Percentiles rank a stretch among this genome's conserved stretches.
phyloP scores from a whole-genome alignment of 2,113 vertebrate species.

The Gopherus flavomarginatus region DNA sequence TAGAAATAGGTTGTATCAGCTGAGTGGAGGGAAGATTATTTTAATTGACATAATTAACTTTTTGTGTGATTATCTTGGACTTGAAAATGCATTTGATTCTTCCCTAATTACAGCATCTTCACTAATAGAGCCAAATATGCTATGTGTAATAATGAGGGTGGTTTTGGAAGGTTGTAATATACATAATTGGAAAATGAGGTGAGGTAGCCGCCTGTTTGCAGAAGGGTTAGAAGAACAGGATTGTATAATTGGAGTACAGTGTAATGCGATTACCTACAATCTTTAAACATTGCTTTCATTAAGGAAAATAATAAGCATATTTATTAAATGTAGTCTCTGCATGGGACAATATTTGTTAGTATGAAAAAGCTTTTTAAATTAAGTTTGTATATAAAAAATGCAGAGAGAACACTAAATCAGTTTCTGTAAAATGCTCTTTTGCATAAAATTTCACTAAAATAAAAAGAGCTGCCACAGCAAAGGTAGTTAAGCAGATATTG shows the following conservation, averaged over 20 bases:
- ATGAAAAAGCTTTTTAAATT: conserved; percentile 72
- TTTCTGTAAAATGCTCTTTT: conserved; percentile 61
- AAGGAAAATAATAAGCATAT: conserved; percentile 71
- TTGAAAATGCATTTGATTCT: conserved; percentile 48
- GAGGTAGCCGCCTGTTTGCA: conserved; percentile 57
- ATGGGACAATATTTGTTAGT: conserved; percentile 69
- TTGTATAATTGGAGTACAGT: conserved; percentile 61
- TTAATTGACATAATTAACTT: conserved; percentile 74
- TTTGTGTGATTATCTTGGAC: conserved; percentile 61
- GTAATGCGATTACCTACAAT: conserved; percentile 68
- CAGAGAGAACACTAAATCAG: conserved; percentile 48
- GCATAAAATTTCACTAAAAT: conserved; percentile 59
- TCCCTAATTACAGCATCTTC: conserved; percentile 44
- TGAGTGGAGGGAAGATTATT: conserved; percentile 62
- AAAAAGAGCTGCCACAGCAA: conserved; percentile 63
- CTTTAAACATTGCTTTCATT: conserved; percentile 74
- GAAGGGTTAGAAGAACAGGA: conserved; percentile 36
- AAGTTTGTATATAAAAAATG: conserved; percentile 55
- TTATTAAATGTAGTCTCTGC: conserved; percentile 65
- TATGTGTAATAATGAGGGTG: conserved; percentile 63
- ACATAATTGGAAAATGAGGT: conserved; percentile 63
- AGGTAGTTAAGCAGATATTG: conserved; percentile 59
- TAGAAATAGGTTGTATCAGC: conserved; percentile 63
- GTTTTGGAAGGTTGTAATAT: conserved; percentile 52
- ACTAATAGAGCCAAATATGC: conserved; percentile 46